phyloP scores from a whole-genome alignment of 2,888 invertebrate species.

The Caenorhabditis virilis region DNA sequence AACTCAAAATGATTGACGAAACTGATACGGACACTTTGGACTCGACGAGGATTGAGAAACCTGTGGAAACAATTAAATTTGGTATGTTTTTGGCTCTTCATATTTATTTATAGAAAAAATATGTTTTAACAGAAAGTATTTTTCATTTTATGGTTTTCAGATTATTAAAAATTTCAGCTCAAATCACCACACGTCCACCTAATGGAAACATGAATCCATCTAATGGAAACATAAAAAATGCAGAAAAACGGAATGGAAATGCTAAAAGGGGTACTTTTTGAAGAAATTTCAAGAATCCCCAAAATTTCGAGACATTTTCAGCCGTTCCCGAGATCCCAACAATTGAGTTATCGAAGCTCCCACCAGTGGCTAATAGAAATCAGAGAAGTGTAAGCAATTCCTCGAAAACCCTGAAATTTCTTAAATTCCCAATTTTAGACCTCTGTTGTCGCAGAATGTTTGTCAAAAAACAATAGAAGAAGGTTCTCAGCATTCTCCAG shows the following conservation, averaged over 20 bases:
- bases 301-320: slow-evolving; percentile 1
- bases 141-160: too few species aligned
- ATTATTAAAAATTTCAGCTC: too few species aligned
- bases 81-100: too few species aligned
- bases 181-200: too few species aligned
- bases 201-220: too few species aligned
- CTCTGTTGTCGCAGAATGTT: slow-evolving; percentile 20
- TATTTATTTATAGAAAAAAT: too few species aligned
- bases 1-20: slow-evolving; percentile 36
- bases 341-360: background rate
- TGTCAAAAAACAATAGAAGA: slow-evolving; percentile 6
- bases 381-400: slow-evolving; percentile 24
- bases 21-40: slow-evolving; percentile 33
- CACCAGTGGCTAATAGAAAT: background rate
- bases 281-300: background rate
- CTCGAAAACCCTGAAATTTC: background rate
- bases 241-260: too few species aligned
- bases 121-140: too few species aligned
- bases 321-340: slow-evolving; percentile 5
- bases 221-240: too few species aligned
- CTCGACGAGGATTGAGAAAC: slow-evolving; percentile 5
- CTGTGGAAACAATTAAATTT: slow-evolving; percentile 2
- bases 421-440: slow-evolving; percentile 20
- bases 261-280: too few species aligned
- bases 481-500: slow-evolving; percentile 26